Base-by-base conservation (phyloP, 2,888 invertebrate species). In the Lepidonotus clava region DNA sequence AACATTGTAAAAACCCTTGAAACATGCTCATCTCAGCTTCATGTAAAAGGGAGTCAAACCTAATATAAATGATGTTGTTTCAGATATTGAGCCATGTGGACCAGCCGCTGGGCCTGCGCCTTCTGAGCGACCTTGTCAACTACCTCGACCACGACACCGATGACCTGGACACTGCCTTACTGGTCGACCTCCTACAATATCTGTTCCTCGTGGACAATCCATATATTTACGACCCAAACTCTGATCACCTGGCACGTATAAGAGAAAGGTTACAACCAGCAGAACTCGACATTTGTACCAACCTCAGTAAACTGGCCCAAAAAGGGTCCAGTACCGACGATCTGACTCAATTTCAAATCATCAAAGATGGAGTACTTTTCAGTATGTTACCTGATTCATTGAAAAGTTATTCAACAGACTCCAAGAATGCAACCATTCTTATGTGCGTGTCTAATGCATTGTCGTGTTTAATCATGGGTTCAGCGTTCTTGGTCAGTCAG, bases 141-240 rank as follows among this genome's bases (percentile, higher is more conserved):
- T 71, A 71, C 38, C 8, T 71, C 14, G 71, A 71, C 34, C 11
- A 36, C 14, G 71, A 71, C 21, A 14, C 71, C 1, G 71, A 71
- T 38, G 71, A 71, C 8, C 38, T 34, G 14, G 71, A 71, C 71
- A 21, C 2, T n/a, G 14, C 34, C 18, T n/a, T 71, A 21, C n/a
- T 34, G 71, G 18, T 71, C 14, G 38, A 71, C 71, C 34, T 71
- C 11, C 5, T 34, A 21, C 36, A 71, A 38, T 71, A 71, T 36
- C 38, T 71, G 4, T 71, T 71, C 18, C 71, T 71, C 11, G 8
- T 34, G 14, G 71, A 71, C 38, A 71, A 71, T 36, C 71, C 71
- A 0, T 71, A 71, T n/a, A 11, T 71, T 38, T 71, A 36, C n/a
- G 1, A 71, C 1, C 36, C 71, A 18, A 38, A 71, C 34, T 1